Conservation (phyloP, 2,888 invertebrate species). For the Apamea sordens region DNA sequence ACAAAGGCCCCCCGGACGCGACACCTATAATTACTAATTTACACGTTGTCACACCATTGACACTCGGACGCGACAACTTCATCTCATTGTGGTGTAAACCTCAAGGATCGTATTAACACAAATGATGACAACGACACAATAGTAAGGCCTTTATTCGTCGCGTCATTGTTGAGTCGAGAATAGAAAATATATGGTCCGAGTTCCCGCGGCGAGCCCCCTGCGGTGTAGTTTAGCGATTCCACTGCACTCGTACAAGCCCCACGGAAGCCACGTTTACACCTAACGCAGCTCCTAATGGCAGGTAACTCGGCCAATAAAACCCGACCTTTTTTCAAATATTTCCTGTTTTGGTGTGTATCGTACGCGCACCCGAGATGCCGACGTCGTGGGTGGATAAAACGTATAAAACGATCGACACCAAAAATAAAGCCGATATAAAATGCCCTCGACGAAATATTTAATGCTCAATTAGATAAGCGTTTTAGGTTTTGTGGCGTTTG, state of each 20-base stretch:
- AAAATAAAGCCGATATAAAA: conserved; percentile 89
- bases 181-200: conserved; percentile 87
- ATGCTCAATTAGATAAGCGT: conserved; percentile 90
- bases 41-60: conserved; percentile 89
- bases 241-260: conserved; percentile 74
- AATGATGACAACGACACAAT: conserved; percentile 89
- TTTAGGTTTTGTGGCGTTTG: conserved; percentile 88
- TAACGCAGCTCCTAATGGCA: conserved; percentile 88
- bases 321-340: conserved; percentile 88
- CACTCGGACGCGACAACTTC: conserved; percentile 85
- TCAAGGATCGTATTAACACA: conserved; percentile 90
- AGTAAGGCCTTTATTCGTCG: conserved; percentile 81
- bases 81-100: conserved; percentile 89
- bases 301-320: conserved; percentile 89
- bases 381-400: conserved; percentile 89
- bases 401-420: conserved; percentile 86
- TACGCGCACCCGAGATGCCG: conserved; percentile 85
- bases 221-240: conserved; percentile 83
- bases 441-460: conserved; percentile 89
- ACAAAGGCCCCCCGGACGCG: conserved; percentile 87
- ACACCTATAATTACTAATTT: conserved; percentile 88
- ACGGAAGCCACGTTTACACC: conserved; percentile 90
- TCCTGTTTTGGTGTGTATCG: conserved; percentile 88
- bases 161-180: conserved; percentile 85
- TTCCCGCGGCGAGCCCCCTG: conserved; percentile 85